These are phyloP conservation scores for Martes martes DNA, from an alignment of 2,113 vertebrate genomes.

Conservation along the genomic window DNA sequence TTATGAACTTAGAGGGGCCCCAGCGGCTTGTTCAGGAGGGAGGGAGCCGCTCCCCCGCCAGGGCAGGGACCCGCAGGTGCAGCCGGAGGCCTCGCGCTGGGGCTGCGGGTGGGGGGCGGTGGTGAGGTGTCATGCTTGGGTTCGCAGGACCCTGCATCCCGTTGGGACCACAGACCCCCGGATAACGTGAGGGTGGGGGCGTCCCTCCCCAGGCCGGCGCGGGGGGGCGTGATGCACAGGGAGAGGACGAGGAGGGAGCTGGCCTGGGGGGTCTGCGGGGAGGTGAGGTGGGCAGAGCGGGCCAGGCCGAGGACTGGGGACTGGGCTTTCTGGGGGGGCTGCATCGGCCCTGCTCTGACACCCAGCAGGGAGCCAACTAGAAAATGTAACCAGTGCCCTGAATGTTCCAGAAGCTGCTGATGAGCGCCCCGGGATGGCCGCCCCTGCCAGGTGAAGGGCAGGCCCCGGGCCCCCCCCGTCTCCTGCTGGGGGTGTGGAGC, in stretches of 20 bases:
- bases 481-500: accelerated
- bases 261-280: background rate
- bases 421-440: constrained; percentile 75
- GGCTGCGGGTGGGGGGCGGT: background rate
- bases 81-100: background rate
- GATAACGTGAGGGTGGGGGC: background rate
- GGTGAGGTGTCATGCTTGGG: background rate
- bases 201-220: accelerated
- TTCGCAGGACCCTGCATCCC: background rate
- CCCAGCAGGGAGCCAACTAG: constrained; percentile 82
- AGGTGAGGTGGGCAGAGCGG: background rate
- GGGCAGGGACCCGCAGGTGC: background rate
- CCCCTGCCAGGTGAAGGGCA: constrained; percentile 46
- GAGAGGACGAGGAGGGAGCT: background rate
- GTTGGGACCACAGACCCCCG: background rate
- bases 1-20: background rate
- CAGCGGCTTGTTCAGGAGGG: background rate
- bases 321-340: background rate
- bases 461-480: background rate
- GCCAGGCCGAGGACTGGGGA: background rate
- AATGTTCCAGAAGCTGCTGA: constrained; percentile 79
- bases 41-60: accelerated
- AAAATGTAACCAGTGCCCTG: constrained; percentile 47
- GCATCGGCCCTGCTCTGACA: constrained; percentile 71
- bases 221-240: background rate